Evolutionary conservation across 2,113 vertebrate genomes (phyloP).

Genomic region (Stegastes partitus): DNA sequence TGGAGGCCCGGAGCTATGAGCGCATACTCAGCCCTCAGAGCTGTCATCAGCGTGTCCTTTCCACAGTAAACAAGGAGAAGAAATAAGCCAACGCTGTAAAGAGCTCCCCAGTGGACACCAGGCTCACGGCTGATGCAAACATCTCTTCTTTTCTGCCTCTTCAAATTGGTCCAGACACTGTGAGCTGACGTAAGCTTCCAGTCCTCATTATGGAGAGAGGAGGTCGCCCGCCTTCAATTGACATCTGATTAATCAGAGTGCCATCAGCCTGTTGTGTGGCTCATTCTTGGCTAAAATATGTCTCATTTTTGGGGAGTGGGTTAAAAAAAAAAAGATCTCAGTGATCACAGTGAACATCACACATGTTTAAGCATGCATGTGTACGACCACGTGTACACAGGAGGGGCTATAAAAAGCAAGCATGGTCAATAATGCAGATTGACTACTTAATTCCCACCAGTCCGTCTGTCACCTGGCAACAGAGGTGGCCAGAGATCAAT

Average conservation of each 20-base stretch:
- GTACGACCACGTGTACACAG: constrained; percentile 7
- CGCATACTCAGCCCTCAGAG: constrained; percentile 17
- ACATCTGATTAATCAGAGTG: constrained; percentile 44
- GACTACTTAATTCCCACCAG: constrained; percentile 72
- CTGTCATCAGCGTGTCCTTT: constrained; percentile 51
- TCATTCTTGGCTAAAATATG: not conserved
- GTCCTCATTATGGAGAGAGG: constrained; percentile 44
- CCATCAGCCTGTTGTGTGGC: not conserved
- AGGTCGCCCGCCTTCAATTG: constrained; percentile 19
- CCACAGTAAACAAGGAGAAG: constrained; percentile 46
- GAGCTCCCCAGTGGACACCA: constrained; percentile 27
- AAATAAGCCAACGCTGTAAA: constrained; percentile 17
- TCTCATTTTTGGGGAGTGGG: not conserved
- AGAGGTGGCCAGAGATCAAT: constrained; percentile 71
- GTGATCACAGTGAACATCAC: not conserved
- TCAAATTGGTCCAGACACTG: constrained; percentile 31
- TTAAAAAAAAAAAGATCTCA: not conserved
- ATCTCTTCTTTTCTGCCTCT: constrained; percentile 28
- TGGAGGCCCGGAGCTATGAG: constrained; percentile 9
- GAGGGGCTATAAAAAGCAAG: constrained; percentile 52
- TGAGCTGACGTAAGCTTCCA: constrained; percentile 32
- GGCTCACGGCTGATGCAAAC: constrained; percentile 45
- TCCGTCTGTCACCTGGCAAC: constrained; percentile 63
- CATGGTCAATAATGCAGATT: constrained; percentile 77
- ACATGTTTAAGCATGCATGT: not conserved